A percentile compares a stretch with the other conserved stretches of the same genome.
phyloP scores from a whole-genome alignment of 2,797 vertebrate species.

The Neomorphus geoffroyi region DNA sequence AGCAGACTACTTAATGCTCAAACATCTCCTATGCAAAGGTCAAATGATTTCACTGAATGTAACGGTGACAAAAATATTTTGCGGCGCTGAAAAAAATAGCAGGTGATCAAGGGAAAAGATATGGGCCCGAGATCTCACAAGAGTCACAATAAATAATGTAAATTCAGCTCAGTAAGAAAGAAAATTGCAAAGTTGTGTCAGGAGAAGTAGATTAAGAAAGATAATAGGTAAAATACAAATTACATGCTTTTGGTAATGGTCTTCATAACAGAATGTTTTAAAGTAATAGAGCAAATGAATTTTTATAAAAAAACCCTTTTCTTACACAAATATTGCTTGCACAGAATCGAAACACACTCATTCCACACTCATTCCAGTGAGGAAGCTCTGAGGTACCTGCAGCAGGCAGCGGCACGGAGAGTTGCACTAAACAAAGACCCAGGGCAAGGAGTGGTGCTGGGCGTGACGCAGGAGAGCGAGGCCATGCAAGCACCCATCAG shows the following conservation, averaged over 20 bases:
- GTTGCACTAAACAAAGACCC: background rate
- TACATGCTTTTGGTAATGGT: background rate
- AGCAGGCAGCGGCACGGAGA: background rate
- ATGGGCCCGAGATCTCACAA: background rate
- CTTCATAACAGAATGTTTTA: background rate
- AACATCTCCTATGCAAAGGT: conserved; percentile 54
- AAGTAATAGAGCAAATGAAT: background rate
- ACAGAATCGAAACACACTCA: background rate
- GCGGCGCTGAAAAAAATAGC: background rate
- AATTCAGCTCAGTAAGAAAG: conserved; percentile 52
- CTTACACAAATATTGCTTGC: background rate
- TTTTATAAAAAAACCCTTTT: background rate
- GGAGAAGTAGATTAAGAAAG: conserved; percentile 23
- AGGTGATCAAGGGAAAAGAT: conserved; percentile 21
- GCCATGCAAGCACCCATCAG: background rate
- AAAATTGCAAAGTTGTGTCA: conserved; percentile 30
- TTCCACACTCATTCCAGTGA: background rate
- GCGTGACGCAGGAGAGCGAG: background rate
- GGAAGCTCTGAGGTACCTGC: background rate
- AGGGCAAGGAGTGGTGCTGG: background rate
- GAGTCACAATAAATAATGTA: conserved; percentile 45
- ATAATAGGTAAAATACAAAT: conserved; percentile 40
- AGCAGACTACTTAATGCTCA: conserved; percentile 61
- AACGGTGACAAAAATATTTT: conserved; percentile 33
- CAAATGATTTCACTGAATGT: conserved; percentile 54